These are phyloP conservation scores for Heliopora coerulea DNA, from an alignment of 92 coral and sea anemone genomes.

Conservation along the genomic window DNA sequence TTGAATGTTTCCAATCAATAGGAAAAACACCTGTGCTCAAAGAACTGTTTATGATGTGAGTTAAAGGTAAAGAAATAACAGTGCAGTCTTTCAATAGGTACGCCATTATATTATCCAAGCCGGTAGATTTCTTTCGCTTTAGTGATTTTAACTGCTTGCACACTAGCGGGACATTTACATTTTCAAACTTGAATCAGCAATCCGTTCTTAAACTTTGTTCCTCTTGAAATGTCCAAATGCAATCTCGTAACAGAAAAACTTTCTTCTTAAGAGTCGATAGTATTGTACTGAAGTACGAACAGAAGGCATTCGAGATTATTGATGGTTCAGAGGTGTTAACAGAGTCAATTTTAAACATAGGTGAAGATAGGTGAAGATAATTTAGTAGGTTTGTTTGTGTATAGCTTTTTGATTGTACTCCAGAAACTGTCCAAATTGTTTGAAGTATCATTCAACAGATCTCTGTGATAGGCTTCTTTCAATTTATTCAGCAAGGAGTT, in stretches of 20 bases:
- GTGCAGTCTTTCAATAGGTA: slow-evolving; percentile 29
- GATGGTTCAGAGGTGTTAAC: slow-evolving; percentile 17
- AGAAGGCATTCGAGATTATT: slow-evolving; percentile 13
- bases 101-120: slow-evolving; percentile 23
- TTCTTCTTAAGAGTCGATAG: slow-evolving; percentile 16
- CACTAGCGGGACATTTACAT: neutral
- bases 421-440: slow-evolving; percentile 32
- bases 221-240: slow-evolving; percentile 6
- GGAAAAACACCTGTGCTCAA: slow-evolving; percentile 16
- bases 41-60: slow-evolving; percentile 19
- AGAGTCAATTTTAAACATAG: slow-evolving; percentile 27
- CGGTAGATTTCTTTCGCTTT: slow-evolving; percentile 14
- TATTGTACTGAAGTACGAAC: slow-evolving; percentile 25
- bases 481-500: slow-evolving; percentile 43
- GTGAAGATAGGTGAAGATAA: no score
- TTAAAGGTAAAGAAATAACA: slow-evolving; percentile 21
- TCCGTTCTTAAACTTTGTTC: slow-evolving; percentile 17
- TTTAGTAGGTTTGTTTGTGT: slow-evolving; percentile 17
- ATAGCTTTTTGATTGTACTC: slow-evolving; percentile 14
- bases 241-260: slow-evolving; percentile 12
- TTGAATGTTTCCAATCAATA: slow-evolving; percentile 29
- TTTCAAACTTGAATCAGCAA: slow-evolving; percentile 26
- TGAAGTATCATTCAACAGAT: slow-evolving; percentile 28
- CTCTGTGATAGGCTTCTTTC: slow-evolving; percentile 36
- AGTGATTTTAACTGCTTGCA: no score